These are phyloP conservation scores for Montifringilla adamsi DNA, from an alignment of 2,113 vertebrate genomes.

Conservation along the genomic window DNA sequence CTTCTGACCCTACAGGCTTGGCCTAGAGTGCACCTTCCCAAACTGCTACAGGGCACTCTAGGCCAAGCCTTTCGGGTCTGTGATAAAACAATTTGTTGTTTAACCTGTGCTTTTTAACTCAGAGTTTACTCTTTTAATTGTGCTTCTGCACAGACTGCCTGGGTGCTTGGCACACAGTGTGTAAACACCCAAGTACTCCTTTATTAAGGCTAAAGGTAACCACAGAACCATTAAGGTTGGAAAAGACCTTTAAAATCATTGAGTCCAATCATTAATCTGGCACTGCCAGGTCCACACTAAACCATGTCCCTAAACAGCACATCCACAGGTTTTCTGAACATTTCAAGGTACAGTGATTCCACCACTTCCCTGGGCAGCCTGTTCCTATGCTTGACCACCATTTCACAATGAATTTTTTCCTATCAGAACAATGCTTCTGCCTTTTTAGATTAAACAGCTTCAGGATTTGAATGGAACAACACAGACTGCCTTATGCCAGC, in stretches of 20 bases:
- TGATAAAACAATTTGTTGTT: not conserved
- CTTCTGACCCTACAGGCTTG: not conserved
- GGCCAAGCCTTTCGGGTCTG: not conserved
- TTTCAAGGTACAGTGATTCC: not conserved
- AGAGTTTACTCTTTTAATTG: not conserved
- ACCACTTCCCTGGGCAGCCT: not conserved
- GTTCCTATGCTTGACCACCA: not conserved
- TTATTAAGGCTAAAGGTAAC: not conserved
- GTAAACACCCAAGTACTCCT: not conserved
- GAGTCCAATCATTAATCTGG: not conserved
- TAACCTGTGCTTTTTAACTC: not conserved
- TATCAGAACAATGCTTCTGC: not conserved
- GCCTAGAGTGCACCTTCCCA: not conserved
- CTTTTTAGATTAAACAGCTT: not conserved
- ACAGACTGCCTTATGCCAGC: not conserved
- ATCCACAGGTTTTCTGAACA: not conserved
- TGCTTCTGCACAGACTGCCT: not conserved
- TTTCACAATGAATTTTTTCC: not conserved
- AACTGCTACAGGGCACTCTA: not conserved
- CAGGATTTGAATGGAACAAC: not conserved
- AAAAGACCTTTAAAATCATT: not conserved
- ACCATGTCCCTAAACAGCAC: not conserved
- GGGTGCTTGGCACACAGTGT: not conserved
- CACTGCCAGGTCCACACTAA: not conserved
- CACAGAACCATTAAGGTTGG: not conserved